Evolutionary conservation across 2,888 invertebrate genomes (phyloP).

Genomic region (Drosophila histrio): DNA sequence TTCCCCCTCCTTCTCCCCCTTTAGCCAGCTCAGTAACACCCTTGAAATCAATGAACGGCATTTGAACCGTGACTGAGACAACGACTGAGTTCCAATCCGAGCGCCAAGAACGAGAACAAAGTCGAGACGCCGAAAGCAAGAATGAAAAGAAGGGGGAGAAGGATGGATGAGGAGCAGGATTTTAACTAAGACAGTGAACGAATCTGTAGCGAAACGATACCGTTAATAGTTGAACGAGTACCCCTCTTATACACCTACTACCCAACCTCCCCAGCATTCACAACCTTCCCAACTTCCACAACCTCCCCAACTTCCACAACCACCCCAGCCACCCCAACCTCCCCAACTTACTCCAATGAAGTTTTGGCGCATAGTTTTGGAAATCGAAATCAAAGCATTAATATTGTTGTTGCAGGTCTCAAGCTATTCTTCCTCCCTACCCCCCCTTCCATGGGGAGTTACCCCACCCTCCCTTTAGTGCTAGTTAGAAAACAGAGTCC

Average conservation of each 20-base stretch:
- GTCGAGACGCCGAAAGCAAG: not conserved
- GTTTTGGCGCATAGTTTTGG: constrained; percentile 42
- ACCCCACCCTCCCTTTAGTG: not conserved
- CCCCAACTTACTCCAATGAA: not conserved
- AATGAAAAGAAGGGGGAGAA: not conserved
- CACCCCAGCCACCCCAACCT: not conserved
- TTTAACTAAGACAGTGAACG: not conserved
- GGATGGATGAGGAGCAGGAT: not conserved
- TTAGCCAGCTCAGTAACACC: not conserved
- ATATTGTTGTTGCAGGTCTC: constrained; percentile 6
- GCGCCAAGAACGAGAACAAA: not conserved
- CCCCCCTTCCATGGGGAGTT: not conserved
- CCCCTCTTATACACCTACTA: not conserved
- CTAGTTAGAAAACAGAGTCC: not conserved
- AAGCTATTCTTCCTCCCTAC: not conserved
- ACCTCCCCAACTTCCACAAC: not conserved
- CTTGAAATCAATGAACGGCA: constrained; percentile 60
- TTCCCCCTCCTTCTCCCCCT: not conserved
- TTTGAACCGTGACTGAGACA: constrained; percentile 21
- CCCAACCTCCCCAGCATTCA: not conserved
- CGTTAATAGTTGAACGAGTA: constrained; percentile 29
- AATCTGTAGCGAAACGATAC: constrained; percentile 14
- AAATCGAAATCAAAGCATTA: constrained; percentile 40
- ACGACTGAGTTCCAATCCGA: constrained; percentile 1
- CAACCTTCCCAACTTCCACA: not conserved